Base-by-base conservation (phyloP, 2,888 invertebrate genomes). In the Phyto melanocephala region DNA sequence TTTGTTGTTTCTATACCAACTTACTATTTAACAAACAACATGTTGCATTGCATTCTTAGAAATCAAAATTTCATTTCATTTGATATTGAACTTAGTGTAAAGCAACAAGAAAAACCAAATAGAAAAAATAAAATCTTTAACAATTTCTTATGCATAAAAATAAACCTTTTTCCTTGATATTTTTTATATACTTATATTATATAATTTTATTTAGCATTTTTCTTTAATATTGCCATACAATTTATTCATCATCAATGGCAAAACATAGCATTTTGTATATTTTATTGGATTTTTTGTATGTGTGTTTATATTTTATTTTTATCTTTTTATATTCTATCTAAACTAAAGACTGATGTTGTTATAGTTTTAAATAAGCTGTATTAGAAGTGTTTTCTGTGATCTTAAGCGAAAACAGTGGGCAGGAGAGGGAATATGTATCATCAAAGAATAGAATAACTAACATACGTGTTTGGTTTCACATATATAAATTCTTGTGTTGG, bases 371-470 rank as follows among this genome's bases (percentile, higher is more conserved):
- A 47, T 87, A 88, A 87, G 86, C 85, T 85, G 80, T 86, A 87
- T 87, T 88, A 86, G 85, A 87, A 87, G 87, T 87, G 83, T 84
- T 85, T 88, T 85, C 84, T 87, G 83, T 85, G 84, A 70, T 80
- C 58, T 75, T 75, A 58, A 60, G 58, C 11, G 40, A 40, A n/a
- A 78, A 15, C 17, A 17, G 13, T 37, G 2, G 33, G 20, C 33
- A 15, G 17, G 67, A 42, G 20, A n/a, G 28, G 35, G 35, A 33
- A 33, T 33, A 13, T n/a, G 1, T 7, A 35, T 35, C n/a, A 62
- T 10, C 33, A 10, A 58, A 28, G 54, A 45, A 67, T 50, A 72
- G 65, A 42, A 60, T 52, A 42, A 62, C 45, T 35, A 7, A 52
- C 24, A 24, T 70, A 40, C 24, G 20, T 47, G 62, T 33, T 54